Base-by-base conservation (phyloP, 2,113 vertebrate genomes). In the Urocitellus parryii region DNA sequence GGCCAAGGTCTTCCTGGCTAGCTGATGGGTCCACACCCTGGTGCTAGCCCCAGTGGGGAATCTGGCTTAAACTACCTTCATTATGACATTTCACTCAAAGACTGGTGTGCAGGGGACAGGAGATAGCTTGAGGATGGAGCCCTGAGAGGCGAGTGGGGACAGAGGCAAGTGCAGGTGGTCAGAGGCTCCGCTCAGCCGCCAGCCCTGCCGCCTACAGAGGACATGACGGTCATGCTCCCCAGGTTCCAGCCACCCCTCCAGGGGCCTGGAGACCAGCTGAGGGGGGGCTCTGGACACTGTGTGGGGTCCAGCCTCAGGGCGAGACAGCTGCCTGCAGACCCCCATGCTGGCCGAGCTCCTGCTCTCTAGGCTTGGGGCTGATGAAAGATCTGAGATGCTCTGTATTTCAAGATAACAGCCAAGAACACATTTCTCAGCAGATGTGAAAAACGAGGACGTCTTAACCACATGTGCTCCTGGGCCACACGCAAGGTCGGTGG, bases 21-120 rank as follows among this genome's bases (percentile, higher is more conserved):
- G 94, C 29, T 74, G 84, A 63, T 88, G 91, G 94, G 97, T 96
- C 96, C 78, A 94, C 97, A 96, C 48, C 90, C 61, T 86, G 86
- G 92, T 96, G 98, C 96, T 94, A 83, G 90, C 96, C 90, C 98
- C 84, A 88, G 45, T 1, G 76, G 96, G 94, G 88, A 93, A 96
- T 87, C 86, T 61, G 93, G 92, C 95, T 96, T 97, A 88, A 5
- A 97, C 95, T 97, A 96, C 94, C 97, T 98, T 97, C 95, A 96
- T 97, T 95, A 93, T 87, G 97, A 97, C 63, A 4, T 96, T 96
- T 91, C 96, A 97, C 95, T 98, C 97, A 97, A 97, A 96, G 96
- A 96, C 97, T 92, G 97, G 96, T 94, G 96, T 96, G 79, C 96
- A 97, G 97, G 5, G 48, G 53, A 90, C 92, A 91, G 84, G 88